Conservation (phyloP, 2,797 vertebrate genomes). For the Phylloscopus collybita region DNA sequence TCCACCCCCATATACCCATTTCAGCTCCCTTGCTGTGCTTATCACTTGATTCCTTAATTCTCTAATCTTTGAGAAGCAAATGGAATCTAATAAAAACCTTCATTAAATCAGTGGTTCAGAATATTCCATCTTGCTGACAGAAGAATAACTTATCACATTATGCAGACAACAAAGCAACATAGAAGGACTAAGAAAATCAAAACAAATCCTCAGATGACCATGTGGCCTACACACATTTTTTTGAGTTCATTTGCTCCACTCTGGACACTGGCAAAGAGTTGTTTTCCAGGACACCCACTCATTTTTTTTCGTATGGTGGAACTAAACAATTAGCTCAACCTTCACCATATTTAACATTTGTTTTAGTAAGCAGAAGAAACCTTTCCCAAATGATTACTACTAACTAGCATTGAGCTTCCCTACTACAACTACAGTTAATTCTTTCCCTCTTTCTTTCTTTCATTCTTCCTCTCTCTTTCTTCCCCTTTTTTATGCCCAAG, state of each 20-base stretch:
- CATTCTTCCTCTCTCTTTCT: not conserved
- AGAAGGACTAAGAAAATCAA: not conserved
- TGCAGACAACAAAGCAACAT: not conserved
- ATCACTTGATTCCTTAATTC: not conserved
- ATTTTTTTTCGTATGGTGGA: not conserved
- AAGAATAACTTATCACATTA: not conserved
- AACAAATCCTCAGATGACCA: conserved; percentile 24
- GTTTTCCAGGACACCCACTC: conserved; percentile 37
- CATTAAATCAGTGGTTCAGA: not conserved
- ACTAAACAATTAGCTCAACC: not conserved
- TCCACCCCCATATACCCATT: not conserved
- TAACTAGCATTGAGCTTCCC: not conserved
- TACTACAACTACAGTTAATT: not conserved
- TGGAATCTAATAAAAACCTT: not conserved
- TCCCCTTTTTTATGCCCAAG: not conserved
- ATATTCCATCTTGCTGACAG: conserved; percentile 12
- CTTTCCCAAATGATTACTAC: not conserved
- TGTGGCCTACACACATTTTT: conserved; percentile 71
- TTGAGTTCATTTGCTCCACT: conserved; percentile 20
- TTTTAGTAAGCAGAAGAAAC: conserved; percentile 7
- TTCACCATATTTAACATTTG: not conserved
- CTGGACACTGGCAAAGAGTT: not conserved
- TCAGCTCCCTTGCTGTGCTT: not conserved
- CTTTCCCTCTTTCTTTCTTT: not conserved
- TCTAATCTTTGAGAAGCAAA: not conserved